These are phyloP conservation scores for Cacoxenus indagator DNA, from an alignment of 2,888 invertebrate genomes.

Conservation along the genomic window DNA sequence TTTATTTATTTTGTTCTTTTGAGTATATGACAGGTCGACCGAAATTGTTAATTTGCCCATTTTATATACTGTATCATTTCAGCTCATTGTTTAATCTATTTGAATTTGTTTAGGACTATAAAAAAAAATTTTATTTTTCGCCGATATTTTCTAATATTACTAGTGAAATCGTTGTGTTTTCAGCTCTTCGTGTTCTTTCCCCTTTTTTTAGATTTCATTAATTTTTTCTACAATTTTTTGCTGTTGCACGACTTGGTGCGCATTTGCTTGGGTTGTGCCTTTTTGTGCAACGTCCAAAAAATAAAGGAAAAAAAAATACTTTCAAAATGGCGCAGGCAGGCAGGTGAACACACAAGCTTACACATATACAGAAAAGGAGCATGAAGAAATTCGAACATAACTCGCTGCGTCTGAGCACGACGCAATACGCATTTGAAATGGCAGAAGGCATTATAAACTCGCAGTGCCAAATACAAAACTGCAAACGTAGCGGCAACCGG, in stretches of 20 bases:
- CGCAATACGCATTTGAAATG: slow-evolving; percentile 43
- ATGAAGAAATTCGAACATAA: background rate
- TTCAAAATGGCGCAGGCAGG: background rate
- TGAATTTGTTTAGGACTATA: too few species aligned
- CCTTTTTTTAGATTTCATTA: background rate
- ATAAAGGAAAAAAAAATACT: background rate
- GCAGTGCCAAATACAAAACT: slow-evolving; percentile 1
- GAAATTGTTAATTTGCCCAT: too few species aligned
- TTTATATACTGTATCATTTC: too few species aligned
- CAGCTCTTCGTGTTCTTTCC: too few species aligned
- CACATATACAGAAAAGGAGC: background rate
- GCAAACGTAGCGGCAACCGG: background rate
- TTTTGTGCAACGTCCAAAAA: background rate
- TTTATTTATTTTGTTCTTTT: too few species aligned
- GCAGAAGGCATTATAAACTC: slow-evolving; percentile 57
- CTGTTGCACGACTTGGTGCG: background rate
- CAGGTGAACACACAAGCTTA: background rate
- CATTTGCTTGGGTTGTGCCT: background rate
- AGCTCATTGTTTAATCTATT: too few species aligned
- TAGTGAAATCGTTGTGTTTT: too few species aligned
- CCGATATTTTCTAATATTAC: too few species aligned
- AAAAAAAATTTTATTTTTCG: too few species aligned
- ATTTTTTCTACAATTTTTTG: background rate
- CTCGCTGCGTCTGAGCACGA: slow-evolving; percentile 46
- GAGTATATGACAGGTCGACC: too few species aligned